Evolutionary conservation across 1,140 invertebrate species (phyloP), one percentile per base, ranked within the genome.

Genomic region (Drosophila tropicalis): DNA sequence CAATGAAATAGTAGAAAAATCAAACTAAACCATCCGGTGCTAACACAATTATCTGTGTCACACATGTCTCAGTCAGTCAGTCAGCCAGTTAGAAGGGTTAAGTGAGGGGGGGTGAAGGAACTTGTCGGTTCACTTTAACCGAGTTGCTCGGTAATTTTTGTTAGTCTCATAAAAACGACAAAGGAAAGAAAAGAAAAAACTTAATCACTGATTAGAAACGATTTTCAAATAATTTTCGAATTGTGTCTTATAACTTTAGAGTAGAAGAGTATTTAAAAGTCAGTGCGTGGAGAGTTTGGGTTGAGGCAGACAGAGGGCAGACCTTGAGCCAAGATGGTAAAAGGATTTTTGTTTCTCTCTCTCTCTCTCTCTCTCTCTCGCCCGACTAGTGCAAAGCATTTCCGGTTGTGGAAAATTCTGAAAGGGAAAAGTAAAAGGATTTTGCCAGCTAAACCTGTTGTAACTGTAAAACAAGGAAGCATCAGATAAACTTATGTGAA

Each of bases 41-140:
- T 79, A 79, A 74, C 66, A 79, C 66, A 79, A 79, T 79, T 79
- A 79, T 79, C 71, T 79, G 66, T 79, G 71, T 77, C 44, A 51
- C n/a, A 22, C 22, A 22, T 12, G 10, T 51, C 5, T 29, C 44
- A 51, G 19, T 51, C 44, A 19, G 17, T 10, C 36, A 39, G 19
- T 51, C 44, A 19, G 17, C 4, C 36, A 39, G 36, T 39, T 4
- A 39, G 3, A 39, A 7, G 44, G 44, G 44, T 5, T 29, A 29
- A 6, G 5, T 5, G 17, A 22, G 19, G 9, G 17, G 44, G 19
- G 44, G 6, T 51, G 12, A 5, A 12, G 9, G 17, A 51, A 51
- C 44, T 10, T 22, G 44, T 51, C 44, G 44, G 44, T 51, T 51
- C 17, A 51, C 44, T 51, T 51, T 7, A 22, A 22, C 44, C 19